phyloP scores from a whole-genome alignment of 1,140 invertebrate species.

The Brachionus calyciflorus region DNA sequence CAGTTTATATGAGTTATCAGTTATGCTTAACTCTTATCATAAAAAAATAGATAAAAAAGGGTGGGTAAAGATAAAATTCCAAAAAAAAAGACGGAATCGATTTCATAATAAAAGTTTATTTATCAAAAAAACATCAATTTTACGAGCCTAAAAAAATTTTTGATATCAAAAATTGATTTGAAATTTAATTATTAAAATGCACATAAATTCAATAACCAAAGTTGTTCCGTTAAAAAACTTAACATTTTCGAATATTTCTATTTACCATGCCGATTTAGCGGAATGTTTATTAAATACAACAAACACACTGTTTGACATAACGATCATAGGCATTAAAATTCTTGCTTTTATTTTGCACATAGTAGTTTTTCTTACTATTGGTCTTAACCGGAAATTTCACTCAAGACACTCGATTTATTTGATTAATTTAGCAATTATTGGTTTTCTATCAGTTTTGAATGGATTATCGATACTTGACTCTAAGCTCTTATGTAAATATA shows the following conservation, averaged over 20 bases:
- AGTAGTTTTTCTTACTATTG: neutral
- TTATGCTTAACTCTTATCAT: no score
- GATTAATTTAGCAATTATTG: slow-evolving; percentile 35
- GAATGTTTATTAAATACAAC: neutral
- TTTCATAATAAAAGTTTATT: no score
- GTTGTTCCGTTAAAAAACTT: no score
- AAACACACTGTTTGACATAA: neutral
- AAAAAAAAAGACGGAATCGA: no score
- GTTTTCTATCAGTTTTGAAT: slow-evolving; percentile 20
- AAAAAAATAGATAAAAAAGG: no score
- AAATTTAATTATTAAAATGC: no score
- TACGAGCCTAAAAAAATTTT: no score
- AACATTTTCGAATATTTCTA: neutral
- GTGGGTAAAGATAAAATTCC: no score
- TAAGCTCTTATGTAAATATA: neutral
- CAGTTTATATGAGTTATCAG: no score
- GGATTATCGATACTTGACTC: neutral
- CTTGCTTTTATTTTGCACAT: neutral
- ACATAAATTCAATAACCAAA: no score
- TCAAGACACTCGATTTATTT: slow-evolving; percentile 19
- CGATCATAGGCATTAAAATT: neutral
- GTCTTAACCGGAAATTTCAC: slow-evolving; percentile 13
- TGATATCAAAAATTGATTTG: no score
- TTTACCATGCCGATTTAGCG: neutral
- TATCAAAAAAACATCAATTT: no score